phyloP scores from a whole-genome alignment of 2,888 invertebrate genomes.

The Lasioglossum vierecki region DNA sequence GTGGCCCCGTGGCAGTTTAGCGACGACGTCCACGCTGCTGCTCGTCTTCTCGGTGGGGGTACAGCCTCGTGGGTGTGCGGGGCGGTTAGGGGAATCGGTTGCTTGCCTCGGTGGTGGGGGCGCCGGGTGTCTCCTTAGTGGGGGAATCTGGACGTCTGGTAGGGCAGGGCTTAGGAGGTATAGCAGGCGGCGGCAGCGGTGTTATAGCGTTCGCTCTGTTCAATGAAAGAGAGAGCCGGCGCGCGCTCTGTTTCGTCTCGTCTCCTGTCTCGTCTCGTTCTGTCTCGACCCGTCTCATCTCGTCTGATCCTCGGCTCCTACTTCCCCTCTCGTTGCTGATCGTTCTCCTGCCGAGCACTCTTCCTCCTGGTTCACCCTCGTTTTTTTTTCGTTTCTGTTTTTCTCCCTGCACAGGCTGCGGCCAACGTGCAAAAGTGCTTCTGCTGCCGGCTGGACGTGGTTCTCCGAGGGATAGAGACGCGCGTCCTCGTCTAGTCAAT shows the following conservation, averaged over 20 bases:
- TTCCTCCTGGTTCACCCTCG: constrained; percentile 17
- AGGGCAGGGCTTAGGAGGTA: constrained; percentile 42
- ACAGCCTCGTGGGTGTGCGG: constrained; percentile 62
- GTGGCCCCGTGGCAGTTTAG: constrained; percentile 78
- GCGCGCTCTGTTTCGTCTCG: constrained; percentile 32
- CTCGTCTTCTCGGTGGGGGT: constrained; percentile 47
- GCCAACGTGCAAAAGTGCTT: constrained; percentile 48
- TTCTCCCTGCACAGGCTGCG: constrained; percentile 19
- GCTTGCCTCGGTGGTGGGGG: constrained; percentile 3
- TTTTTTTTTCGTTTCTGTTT: constrained; percentile 20
- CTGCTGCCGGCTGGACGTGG: constrained; percentile 30
- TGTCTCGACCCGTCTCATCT: constrained; percentile 2
- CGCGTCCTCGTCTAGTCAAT: constrained; percentile 43
- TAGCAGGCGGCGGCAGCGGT: neutral
- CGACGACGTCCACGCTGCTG: constrained; percentile 69
- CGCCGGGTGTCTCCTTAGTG: neutral
- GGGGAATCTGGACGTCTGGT: constrained; percentile 6
- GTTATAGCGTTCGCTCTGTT: neutral
- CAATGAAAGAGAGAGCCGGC: constrained; percentile 12
- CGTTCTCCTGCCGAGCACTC: neutral
- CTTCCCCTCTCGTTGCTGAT: neutral
- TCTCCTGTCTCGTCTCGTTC: constrained; percentile 33
- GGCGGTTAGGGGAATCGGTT: constrained; percentile 29
- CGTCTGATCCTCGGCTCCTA: constrained; percentile 18
- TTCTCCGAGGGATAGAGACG: constrained; percentile 44